A percentile compares a stretch with the other conserved stretches of the same genome.
These are phyloP conservation scores for Sylvietta virens DNA, from an alignment of 2,113 vertebrate species.

Conservation along the genomic window DNA sequence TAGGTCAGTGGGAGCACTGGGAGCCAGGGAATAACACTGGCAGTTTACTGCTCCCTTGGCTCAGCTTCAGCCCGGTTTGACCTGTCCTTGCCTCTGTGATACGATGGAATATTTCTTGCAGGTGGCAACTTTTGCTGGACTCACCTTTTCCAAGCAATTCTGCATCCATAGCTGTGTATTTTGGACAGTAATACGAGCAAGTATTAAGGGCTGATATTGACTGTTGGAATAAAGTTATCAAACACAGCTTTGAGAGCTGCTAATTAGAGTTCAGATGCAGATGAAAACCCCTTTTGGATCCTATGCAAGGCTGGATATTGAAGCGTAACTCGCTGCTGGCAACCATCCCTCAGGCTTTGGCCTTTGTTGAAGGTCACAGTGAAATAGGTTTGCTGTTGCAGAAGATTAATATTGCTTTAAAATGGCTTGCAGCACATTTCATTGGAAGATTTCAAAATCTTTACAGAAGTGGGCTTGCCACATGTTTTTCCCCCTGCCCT, in stretches of 20 bases:
- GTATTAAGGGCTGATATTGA: not conserved
- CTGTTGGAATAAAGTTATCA: not conserved
- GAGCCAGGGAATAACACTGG: not conserved
- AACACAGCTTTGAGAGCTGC: not conserved
- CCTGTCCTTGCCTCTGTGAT: not conserved
- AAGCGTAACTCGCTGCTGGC: not conserved
- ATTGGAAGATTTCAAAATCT: not conserved
- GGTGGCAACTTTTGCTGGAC: not conserved
- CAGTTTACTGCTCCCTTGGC: not conserved
- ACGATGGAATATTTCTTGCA: not conserved
- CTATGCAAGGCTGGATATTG: not conserved
- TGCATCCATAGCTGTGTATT: not conserved
- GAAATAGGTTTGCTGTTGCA: not conserved
- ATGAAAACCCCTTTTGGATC: not conserved
- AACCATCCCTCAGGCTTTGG: not conserved
- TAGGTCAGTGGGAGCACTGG: not conserved
- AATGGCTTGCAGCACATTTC: not conserved
- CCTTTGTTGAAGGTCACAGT: not conserved
- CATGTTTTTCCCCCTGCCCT: not conserved
- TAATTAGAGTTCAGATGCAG: not conserved
- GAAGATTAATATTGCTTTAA: not conserved
- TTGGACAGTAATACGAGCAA: not conserved
- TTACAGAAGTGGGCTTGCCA: not conserved
- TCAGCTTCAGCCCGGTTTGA: not conserved
- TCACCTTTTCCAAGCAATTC: not conserved